Evolutionary conservation across 1,140 invertebrate genomes (phyloP).

Genomic region (Caenorhabditis tropicalis): DNA sequence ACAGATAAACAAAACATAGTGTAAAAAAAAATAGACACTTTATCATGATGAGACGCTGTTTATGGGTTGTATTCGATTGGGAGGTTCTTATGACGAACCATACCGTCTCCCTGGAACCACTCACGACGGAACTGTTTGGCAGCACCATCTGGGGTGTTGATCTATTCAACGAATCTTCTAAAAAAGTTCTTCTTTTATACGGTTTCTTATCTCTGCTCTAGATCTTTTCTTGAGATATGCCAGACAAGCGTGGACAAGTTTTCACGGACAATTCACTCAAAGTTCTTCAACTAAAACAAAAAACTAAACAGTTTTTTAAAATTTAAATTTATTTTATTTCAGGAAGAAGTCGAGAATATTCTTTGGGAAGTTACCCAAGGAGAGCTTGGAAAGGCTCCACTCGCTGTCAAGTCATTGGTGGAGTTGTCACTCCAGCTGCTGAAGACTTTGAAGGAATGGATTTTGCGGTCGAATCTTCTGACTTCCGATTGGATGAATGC

Average conservation of each 20-base stretch:
- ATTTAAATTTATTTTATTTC: no score
- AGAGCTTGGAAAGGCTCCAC: conserved; percentile 70
- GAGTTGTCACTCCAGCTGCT: conserved; percentile 43
- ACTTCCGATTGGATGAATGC: no score
- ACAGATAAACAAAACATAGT: neutral
- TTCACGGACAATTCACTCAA: neutral
- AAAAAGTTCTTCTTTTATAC: neutral
- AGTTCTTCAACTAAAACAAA: neutral
- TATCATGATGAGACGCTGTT: neutral
- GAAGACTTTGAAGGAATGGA: conserved; percentile 63
- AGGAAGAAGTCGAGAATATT: conserved; percentile 90
- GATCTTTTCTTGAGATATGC: neutral
- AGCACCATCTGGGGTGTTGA: conserved; percentile 53
- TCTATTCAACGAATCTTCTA: conserved; percentile 47
- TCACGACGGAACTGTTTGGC: conserved; percentile 30
- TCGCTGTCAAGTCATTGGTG: conserved; percentile 51
- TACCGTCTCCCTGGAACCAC: conserved; percentile 21
- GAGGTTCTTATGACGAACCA: conserved; percentile 18
- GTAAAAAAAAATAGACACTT: neutral
- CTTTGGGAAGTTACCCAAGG: conserved; percentile 93
- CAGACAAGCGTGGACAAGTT: neutral
- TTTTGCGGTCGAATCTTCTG: no score
- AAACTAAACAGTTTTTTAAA: no score
- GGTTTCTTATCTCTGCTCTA: neutral
- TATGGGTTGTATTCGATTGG: conserved; percentile 35